Evolutionary conservation across 2,797 vertebrate species (phyloP).

Genomic region (Clarias platycephalus): DNA sequence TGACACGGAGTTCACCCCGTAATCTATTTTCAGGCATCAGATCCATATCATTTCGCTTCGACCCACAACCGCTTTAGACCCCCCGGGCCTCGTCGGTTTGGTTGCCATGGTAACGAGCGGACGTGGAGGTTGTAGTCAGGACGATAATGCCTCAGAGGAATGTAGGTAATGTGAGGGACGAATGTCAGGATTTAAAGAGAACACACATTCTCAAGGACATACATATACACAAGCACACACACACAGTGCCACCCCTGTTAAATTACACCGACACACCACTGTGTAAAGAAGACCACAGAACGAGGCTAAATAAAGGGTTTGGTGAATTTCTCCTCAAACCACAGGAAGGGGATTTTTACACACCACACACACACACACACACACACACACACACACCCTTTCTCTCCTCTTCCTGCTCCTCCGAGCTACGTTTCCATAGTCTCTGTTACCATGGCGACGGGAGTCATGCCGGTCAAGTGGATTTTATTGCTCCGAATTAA

Average conservation of each 20-base stretch:
- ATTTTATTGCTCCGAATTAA: conserved; percentile 45
- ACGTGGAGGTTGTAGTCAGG: conserved; percentile 26
- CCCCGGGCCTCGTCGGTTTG: conserved; percentile 11
- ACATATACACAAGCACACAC: background rate
- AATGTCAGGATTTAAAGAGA: background rate
- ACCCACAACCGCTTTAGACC: background rate
- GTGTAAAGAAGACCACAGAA: background rate
- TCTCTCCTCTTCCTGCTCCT: background rate
- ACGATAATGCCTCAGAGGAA: conserved; percentile 4
- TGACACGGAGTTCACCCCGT: background rate
- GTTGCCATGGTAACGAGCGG: conserved; percentile 30
- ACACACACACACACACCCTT: background rate
- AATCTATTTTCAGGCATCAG: background rate
- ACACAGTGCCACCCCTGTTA: background rate
- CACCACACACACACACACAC: background rate
- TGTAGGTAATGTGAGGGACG: conserved; percentile 3
- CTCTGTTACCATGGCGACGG: conserved; percentile 46
- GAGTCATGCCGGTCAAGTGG: conserved; percentile 33
- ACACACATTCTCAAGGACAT: too few relatives aligned
- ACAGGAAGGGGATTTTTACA: conserved; percentile 6
- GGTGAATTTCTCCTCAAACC: background rate
- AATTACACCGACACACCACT: conserved; percentile 11
- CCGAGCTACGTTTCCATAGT: conserved; percentile 18
- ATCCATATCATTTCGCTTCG: background rate
- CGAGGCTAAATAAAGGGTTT: conserved; percentile 8